These are phyloP conservation scores for Neotoxoptera formosana DNA, from an alignment of 1,140 invertebrate genomes.

Conservation along the genomic window DNA sequence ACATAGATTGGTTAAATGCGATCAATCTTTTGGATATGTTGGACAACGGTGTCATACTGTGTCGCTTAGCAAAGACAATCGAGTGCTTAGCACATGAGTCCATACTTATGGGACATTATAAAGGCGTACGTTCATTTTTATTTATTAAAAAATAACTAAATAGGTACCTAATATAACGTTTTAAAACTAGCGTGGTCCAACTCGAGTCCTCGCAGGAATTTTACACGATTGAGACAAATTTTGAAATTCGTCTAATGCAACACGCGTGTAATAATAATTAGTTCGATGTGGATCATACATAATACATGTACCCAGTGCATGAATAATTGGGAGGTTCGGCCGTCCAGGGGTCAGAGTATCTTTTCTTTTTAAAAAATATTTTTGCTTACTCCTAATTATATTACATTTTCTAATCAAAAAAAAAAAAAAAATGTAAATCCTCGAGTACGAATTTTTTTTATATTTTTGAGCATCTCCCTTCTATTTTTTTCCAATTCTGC, in stretches of 20 bases:
- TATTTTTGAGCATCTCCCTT: too few species aligned
- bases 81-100: conserved; percentile 65
- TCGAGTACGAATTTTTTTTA: too few species aligned
- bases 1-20: conserved; percentile 75
- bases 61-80: conserved; percentile 78
- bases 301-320: too few species aligned
- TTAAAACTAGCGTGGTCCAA: background rate
- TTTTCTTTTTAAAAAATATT: too few species aligned
- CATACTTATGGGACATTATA: conserved; percentile 61
- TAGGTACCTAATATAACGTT: too few species aligned
- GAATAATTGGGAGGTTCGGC: too few species aligned
- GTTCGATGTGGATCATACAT: background rate
- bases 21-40: conserved; percentile 80
- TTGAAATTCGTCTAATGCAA: background rate
- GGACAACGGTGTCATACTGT: conserved; percentile 82
- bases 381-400: too few species aligned
- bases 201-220: background rate
- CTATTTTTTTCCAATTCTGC: too few species aligned
- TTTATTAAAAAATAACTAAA: background rate
- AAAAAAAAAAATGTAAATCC: too few species aligned
- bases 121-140: conserved; percentile 44
- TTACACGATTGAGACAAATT: background rate
- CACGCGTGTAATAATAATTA: background rate
- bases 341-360: too few species aligned
- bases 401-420: too few species aligned